Percentiles rank a stretch among this genome's conserved stretches.
phyloP scores from a whole-genome alignment of 2,797 vertebrate species.

The Eleutherodactylus coqui region DNA sequence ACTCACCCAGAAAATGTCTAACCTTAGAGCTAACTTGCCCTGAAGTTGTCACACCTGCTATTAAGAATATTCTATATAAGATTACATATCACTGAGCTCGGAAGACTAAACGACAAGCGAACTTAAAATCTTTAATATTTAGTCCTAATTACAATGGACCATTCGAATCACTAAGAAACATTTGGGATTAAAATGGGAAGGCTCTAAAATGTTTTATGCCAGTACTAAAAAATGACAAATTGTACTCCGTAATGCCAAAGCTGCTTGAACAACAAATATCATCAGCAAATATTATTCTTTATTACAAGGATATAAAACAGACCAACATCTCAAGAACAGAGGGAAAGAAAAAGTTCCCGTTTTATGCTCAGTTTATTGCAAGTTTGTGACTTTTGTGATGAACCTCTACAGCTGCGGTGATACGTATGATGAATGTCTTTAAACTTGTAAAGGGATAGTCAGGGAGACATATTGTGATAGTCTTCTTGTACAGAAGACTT shows the following conservation, averaged over 20 bases:
- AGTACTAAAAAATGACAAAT: slow-evolving; percentile 36
- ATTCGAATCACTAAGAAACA: neutral
- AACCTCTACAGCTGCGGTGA: slow-evolving; percentile 43
- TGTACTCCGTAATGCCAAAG: slow-evolving; percentile 26
- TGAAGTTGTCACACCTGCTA: too few species aligned
- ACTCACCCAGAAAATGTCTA: too few species aligned
- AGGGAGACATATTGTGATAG: slow-evolving; percentile 57
- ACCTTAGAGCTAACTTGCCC: too few species aligned
- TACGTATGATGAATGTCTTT: slow-evolving; percentile 49
- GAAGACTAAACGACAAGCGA: neutral
- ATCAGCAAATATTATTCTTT: slow-evolving; percentile 55
- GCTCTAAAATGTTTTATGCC: slow-evolving; percentile 11
- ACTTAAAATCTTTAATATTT: too few species aligned
- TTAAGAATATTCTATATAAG: neutral
- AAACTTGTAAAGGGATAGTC: slow-evolving; percentile 53
- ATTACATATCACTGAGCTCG: neutral
- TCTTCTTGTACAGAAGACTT: slow-evolving; percentile 54
- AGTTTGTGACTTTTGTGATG: slow-evolving; percentile 48
- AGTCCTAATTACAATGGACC: neutral
- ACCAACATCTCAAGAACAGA: slow-evolving; percentile 25
- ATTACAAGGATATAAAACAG: slow-evolving; percentile 33
- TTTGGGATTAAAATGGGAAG: neutral
- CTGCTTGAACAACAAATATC: slow-evolving; percentile 41
- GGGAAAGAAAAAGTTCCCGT: slow-evolving; percentile 20
- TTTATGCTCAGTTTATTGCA: slow-evolving; percentile 47